Evolutionary conservation across 2,797 vertebrate species (phyloP).

Genomic region (Poecilia picta): DNA sequence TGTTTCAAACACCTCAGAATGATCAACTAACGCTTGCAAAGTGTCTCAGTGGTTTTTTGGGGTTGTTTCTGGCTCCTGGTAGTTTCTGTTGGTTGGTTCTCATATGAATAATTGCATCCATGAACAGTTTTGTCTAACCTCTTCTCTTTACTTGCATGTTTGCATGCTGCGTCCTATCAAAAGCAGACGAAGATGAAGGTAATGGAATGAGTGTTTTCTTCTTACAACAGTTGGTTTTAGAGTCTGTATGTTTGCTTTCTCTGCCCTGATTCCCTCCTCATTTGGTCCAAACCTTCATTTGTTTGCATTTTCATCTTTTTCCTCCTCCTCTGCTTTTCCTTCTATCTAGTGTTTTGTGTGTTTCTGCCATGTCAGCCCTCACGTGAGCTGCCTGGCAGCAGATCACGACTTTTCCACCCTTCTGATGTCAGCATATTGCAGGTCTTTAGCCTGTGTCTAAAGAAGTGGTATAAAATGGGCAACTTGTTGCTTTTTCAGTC

Average conservation of each 20-base stretch:
- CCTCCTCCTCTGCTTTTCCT: constrained; percentile 2
- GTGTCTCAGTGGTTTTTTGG: background rate
- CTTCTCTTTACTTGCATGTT: constrained; percentile 93
- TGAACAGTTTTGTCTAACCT: constrained; percentile 80
- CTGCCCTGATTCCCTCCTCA: constrained; percentile 59
- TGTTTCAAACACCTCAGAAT: background rate
- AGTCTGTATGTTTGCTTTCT: constrained; percentile 49
- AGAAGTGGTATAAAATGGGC: background rate
- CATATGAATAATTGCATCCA: constrained; percentile 28
- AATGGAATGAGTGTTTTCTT: constrained; percentile 77
- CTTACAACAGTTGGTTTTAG: constrained; percentile 47
- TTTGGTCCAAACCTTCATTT: constrained; percentile 64
- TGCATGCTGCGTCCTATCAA: constrained; percentile 93
- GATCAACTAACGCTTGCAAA: background rate
- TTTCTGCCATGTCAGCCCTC: constrained; percentile 43
- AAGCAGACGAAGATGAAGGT: constrained; percentile 95
- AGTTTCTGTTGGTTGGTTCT: constrained; percentile 25
- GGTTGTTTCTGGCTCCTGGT: constrained; percentile 28
- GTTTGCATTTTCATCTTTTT: constrained; percentile 80
- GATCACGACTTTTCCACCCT: background rate
- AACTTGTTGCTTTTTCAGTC: background rate
- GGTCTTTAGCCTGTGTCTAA: background rate
- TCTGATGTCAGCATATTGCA: constrained; percentile 43
- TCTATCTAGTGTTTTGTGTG: constrained; percentile 23
- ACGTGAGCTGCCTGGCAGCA: too few species aligned